Conservation (phyloP, 2,888 invertebrate genomes). For the Eilema caniola region DNA sequence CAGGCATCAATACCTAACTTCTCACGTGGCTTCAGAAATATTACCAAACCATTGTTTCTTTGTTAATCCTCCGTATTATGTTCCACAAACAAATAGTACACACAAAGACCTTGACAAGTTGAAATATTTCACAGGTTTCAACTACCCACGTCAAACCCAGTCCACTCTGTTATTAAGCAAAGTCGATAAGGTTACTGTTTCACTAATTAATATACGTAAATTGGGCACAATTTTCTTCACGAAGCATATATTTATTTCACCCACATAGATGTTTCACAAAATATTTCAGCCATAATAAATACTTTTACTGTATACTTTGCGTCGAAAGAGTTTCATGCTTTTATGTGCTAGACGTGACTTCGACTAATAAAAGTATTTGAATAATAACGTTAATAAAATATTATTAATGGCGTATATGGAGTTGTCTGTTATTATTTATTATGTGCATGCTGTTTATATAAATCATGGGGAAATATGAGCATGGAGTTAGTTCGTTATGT, state of each 20-base stretch:
- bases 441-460: background rate
- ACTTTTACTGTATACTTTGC: constrained; percentile 32
- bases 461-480: background rate
- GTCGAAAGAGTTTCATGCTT: constrained; percentile 15
- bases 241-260: constrained; percentile 32
- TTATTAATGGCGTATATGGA: background rate
- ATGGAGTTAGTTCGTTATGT: background rate
- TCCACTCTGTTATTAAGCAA: constrained; percentile 17
- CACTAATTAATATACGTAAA: constrained; percentile 37
- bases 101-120: constrained; percentile 10
- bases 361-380: constrained; percentile 23
- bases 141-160: constrained; percentile 9
- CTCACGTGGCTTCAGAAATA: constrained; percentile 3
- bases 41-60: constrained; percentile 1
- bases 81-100: constrained; percentile 9
- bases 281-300: constrained; percentile 44
- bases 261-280: constrained; percentile 15
- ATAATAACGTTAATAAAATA: constrained; percentile 17
- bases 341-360: constrained; percentile 34
- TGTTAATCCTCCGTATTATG: constrained; percentile 5
- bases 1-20: background rate
- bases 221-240: constrained; percentile 39
- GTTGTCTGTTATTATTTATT: constrained; percentile 13
- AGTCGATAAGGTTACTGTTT: constrained; percentile 29
- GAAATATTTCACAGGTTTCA: constrained; percentile 13